Evolutionary conservation across 1,140 invertebrate species (phyloP).

Genomic region (Drosophila leontia): DNA sequence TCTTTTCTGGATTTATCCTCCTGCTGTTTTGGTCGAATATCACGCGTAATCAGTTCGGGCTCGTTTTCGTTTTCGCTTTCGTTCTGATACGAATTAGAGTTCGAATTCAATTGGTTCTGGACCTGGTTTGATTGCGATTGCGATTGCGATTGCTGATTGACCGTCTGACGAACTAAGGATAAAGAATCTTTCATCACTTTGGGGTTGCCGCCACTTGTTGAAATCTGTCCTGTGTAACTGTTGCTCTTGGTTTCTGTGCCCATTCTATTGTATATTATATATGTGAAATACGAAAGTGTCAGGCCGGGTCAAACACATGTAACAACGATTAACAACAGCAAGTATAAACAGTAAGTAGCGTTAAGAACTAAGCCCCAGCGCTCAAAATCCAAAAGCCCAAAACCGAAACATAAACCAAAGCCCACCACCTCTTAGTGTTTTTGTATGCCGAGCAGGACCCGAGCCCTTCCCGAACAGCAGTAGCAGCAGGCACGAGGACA

Average conservation of each 20-base stretch:
- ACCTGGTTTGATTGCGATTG: conserved; percentile 68
- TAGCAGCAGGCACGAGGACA: conserved; percentile 9
- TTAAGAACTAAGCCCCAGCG: conserved; percentile 22
- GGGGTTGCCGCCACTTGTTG: conserved; percentile 82
- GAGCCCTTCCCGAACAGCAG: conserved; percentile 2
- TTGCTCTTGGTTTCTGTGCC: conserved; percentile 84
- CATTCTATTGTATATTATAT: conserved; percentile 81
- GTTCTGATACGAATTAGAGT: conserved; percentile 51
- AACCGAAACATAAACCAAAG: conserved; percentile 11
- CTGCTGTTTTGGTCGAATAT: conserved; percentile 51
- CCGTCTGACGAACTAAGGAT: conserved; percentile 77
- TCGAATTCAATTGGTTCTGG: conserved; percentile 62
- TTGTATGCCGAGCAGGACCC: conserved; percentile 1
- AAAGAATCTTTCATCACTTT: conserved; percentile 83
- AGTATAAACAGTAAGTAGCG: conserved; percentile 38
- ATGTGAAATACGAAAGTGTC: conserved; percentile 81
- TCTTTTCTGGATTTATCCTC: conserved; percentile 52
- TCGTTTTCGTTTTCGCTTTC: conserved; percentile 42
- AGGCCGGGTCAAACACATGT: conserved; percentile 72
- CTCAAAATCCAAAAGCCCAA: conserved; percentile 5
- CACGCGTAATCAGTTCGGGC: conserved; percentile 40
- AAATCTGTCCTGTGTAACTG: conserved; percentile 83
- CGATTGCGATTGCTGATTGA: conserved; percentile 71
- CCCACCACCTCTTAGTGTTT: not conserved
- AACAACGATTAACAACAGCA: conserved; percentile 50